Evolutionary conservation across 2,797 vertebrate genomes (phyloP).

Genomic region (Hemibagrus guttatus): DNA sequence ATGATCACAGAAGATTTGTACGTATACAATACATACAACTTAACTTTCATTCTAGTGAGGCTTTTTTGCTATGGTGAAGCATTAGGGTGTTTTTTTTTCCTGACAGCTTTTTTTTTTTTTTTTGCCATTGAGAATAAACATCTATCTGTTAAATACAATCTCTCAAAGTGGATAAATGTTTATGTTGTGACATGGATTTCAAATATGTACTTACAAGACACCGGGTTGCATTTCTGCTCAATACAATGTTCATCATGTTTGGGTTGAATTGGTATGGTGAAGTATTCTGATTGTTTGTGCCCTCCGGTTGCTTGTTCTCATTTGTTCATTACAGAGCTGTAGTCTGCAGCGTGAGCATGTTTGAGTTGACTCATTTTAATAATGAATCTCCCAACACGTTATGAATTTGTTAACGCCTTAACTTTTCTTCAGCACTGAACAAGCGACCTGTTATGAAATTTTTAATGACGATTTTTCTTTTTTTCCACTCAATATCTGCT

Average conservation of each 20-base stretch:
- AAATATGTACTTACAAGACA: constrained; percentile 5
- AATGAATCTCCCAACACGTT: neutral
- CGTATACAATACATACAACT: neutral
- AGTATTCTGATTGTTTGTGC: neutral
- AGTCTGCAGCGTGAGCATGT: neutral
- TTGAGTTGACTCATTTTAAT: constrained; percentile 1
- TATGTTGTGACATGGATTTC: neutral
- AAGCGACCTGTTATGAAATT: neutral
- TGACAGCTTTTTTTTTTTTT: neutral
- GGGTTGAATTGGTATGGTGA: neutral
- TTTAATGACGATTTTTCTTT: neutral
- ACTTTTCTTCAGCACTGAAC: neutral
- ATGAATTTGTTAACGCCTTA: neutral
- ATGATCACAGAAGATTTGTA: constrained; percentile 6
- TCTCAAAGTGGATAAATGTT: neutral
- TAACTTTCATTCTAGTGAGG: neutral
- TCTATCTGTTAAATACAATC: neutral
- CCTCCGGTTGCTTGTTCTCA: neutral
- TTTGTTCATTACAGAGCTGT: neutral
- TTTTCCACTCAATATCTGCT: neutral
- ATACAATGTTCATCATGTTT: neutral
- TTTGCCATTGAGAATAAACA: neutral
- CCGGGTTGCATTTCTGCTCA: neutral
- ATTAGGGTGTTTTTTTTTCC: neutral
- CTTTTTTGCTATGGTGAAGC: neutral